These are phyloP conservation scores for Takifugu bimaculatus DNA, from an alignment of 2,113 vertebrate genomes.

Conservation along the genomic window DNA sequence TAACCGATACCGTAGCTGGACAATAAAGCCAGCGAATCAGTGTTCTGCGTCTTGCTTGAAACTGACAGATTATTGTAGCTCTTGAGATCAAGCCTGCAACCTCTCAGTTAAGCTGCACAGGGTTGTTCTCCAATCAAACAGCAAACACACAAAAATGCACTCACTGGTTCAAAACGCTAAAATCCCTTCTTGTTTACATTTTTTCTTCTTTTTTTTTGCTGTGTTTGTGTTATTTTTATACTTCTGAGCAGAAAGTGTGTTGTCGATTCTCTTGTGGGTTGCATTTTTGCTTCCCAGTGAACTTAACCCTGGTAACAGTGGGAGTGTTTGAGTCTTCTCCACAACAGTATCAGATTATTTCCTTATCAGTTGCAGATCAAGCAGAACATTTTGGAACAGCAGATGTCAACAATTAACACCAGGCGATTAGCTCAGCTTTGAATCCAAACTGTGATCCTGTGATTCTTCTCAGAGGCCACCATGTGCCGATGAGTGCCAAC, in stretches of 20 bases:
- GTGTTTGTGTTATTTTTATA: constrained; percentile 21
- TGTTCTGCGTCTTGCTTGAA: background rate
- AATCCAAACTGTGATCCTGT: constrained; percentile 35
- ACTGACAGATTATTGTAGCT: background rate
- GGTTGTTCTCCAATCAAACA: constrained; percentile 68
- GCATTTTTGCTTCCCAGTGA: constrained; percentile 40
- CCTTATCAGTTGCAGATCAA: constrained; percentile 55
- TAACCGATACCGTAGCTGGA: background rate
- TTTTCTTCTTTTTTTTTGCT: constrained; percentile 15
- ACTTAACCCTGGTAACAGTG: constrained; percentile 33
- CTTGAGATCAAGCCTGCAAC: constrained; percentile 14
- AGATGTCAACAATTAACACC: constrained; percentile 63
- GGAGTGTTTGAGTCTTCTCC: constrained; percentile 39
- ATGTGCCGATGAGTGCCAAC: background rate
- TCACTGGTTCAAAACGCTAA: constrained; percentile 11
- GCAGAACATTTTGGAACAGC: constrained; percentile 23
- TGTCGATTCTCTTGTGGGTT: constrained; percentile 53
- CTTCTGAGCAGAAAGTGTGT: constrained; percentile 24
- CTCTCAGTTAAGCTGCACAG: constrained; percentile 1
- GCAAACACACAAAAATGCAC: constrained; percentile 22
- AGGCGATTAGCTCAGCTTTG: constrained; percentile 51
- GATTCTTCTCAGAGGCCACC: background rate
- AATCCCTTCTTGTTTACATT: constrained; percentile 15
- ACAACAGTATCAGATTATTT: constrained; percentile 52
- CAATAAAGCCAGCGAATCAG: background rate